Conservation (phyloP, 2,113 vertebrate species). For the Barnardius zonarius region DNA sequence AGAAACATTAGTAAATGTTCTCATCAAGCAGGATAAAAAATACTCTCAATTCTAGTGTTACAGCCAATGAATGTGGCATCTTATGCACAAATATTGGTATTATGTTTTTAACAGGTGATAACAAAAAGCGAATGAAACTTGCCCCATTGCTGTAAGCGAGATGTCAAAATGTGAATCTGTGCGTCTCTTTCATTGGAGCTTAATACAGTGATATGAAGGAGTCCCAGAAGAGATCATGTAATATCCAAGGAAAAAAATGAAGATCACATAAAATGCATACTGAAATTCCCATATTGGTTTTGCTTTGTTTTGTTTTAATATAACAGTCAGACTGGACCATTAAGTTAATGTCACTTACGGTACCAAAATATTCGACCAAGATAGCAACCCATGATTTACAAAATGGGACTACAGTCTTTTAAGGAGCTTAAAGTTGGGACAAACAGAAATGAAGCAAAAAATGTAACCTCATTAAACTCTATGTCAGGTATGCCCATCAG, state of each 20-base stretch:
- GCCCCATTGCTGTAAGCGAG: not conserved
- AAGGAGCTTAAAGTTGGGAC: not conserved
- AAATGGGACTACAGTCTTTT: not conserved
- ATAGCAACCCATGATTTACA: not conserved
- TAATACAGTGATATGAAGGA: not conserved
- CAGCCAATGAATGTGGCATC: not conserved
- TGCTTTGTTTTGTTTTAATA: not conserved
- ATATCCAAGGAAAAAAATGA: not conserved
- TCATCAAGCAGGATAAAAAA: not conserved
- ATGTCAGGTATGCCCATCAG: not conserved
- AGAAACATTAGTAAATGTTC: not conserved
- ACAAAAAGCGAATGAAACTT: not conserved
- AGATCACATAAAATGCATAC: not conserved
- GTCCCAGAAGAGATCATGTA: not conserved
- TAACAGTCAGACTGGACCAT: not conserved
- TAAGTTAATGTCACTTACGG: not conserved
- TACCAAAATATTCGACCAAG: not conserved
- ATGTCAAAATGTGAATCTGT: not conserved
- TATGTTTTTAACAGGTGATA: not conserved
- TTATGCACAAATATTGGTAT: not conserved
- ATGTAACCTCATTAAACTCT: not conserved
- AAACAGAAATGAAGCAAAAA: not conserved
- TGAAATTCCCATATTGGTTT: not conserved
- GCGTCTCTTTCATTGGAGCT: not conserved
- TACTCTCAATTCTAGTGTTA: not conserved